phyloP scores from a whole-genome alignment of 2,888 invertebrate genomes.

The Heliothis peltigera region DNA sequence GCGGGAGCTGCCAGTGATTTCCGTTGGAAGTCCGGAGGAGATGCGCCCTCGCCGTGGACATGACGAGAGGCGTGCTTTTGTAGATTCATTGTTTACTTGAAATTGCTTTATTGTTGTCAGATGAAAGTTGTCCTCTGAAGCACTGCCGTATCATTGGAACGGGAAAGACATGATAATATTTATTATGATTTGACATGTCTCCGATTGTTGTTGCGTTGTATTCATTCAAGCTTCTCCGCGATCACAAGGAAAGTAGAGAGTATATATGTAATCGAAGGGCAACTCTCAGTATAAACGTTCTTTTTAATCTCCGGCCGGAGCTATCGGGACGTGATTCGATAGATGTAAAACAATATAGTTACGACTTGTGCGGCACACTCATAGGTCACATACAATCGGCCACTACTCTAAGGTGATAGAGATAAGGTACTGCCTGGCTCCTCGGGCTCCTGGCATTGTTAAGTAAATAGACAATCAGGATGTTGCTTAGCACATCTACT shows the following conservation, averaged over 20 bases:
- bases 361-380: neutral
- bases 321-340: too few relatives aligned
- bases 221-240: too few relatives aligned
- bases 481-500: neutral
- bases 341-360: neutral
- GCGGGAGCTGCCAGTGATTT: constrained; percentile 38
- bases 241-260: too few relatives aligned
- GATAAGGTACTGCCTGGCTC: neutral
- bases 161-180: neutral
- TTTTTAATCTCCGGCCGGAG: too few relatives aligned
- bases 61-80: constrained; percentile 12
- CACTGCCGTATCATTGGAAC: neutral
- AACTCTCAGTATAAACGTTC: too few relatives aligned
- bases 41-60: constrained; percentile 9
- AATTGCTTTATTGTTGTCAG: neutral
- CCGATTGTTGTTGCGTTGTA: neutral
- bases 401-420: neutral
- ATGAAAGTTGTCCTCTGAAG: neutral
- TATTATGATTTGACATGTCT: neutral
- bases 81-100: constrained; percentile 12
- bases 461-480: neutral
- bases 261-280: too few relatives aligned
- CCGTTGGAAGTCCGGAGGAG: constrained; percentile 36
- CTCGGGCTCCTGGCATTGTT: neutral
- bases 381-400: neutral